These are phyloP conservation scores for Eilema sororculum DNA, from an alignment of 2,888 invertebrate genomes.

Conservation along the genomic window DNA sequence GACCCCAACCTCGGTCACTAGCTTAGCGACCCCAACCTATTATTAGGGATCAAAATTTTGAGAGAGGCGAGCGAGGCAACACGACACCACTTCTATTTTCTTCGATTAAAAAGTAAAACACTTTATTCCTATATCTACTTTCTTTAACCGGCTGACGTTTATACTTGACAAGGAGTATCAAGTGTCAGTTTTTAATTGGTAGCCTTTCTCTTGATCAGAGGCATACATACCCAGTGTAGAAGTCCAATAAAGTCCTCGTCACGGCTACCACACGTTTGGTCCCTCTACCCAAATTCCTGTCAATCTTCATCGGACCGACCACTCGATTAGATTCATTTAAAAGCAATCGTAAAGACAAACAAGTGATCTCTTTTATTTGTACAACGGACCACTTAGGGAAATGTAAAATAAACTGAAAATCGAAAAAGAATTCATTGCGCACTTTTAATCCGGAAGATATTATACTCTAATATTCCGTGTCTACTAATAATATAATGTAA, in stretches of 20 bases:
- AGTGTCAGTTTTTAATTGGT: conserved; percentile 44
- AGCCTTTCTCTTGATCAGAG: conserved; percentile 37
- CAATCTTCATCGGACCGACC: conserved; percentile 61
- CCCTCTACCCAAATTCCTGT: conserved; percentile 52
- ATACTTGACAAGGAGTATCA: conserved; percentile 29
- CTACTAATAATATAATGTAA: no score
- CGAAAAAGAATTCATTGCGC: conserved; percentile 2
- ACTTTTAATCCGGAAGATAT: background rate
- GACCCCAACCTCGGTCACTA: background rate
- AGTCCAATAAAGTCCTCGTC: conserved; percentile 35
- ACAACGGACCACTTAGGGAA: background rate
- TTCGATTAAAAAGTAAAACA: conserved; percentile 4
- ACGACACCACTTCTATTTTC: background rate
- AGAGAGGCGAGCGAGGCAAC: no score
- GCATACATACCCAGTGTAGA: conserved; percentile 11
- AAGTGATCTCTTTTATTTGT: conserved; percentile 14
- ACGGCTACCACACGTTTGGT: conserved; percentile 31
- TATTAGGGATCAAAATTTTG: no score
- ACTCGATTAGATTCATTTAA: conserved; percentile 62
- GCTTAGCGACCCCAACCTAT: no score
- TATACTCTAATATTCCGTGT: background rate
- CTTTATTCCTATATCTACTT: conserved; percentile 26
- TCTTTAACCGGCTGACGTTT: conserved; percentile 19
- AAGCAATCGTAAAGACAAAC: conserved; percentile 34
- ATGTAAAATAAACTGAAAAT: conserved; percentile 21